Conservation (phyloP, 2,888 invertebrate genomes). For the Apamea crenata region DNA sequence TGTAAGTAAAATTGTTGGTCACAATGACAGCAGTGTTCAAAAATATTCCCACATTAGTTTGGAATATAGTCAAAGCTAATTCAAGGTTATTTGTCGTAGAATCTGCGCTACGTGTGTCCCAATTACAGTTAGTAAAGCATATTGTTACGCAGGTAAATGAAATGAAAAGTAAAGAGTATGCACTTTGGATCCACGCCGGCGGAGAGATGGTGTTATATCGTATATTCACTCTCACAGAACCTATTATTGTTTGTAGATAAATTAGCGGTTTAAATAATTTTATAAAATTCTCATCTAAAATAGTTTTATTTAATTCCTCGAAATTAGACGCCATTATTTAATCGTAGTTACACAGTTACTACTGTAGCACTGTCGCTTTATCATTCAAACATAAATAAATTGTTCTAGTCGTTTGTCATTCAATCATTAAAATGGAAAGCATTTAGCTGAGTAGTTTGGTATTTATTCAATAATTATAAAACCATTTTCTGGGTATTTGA, state of each 20-base stretch:
- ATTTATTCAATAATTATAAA: constrained; percentile 19
- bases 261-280: constrained; percentile 19
- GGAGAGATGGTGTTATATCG: not conserved
- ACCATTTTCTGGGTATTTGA: not conserved
- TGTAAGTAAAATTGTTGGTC: constrained; percentile 17
- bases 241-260: constrained; percentile 20
- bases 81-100: constrained; percentile 7
- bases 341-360: not conserved
- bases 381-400: not conserved
- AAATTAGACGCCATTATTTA: constrained; percentile 9
- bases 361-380: not conserved
- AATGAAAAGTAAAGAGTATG: constrained; percentile 16
- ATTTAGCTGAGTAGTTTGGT: constrained; percentile 32
- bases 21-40: constrained; percentile 17
- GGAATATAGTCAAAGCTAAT: constrained; percentile 10
- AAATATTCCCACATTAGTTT: constrained; percentile 13
- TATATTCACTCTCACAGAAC: constrained; percentile 34
- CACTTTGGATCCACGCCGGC: constrained; percentile 19
- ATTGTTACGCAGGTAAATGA: not conserved
- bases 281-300: constrained; percentile 11
- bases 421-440: constrained; percentile 24
- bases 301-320: not conserved
- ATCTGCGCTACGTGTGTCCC: not conserved
- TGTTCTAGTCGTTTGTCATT: constrained; percentile 6
- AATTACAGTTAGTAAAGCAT: constrained; percentile 11